These are phyloP conservation scores for Eleginops maclovinus DNA, from an alignment of 2,113 vertebrate genomes.

Conservation along the genomic window DNA sequence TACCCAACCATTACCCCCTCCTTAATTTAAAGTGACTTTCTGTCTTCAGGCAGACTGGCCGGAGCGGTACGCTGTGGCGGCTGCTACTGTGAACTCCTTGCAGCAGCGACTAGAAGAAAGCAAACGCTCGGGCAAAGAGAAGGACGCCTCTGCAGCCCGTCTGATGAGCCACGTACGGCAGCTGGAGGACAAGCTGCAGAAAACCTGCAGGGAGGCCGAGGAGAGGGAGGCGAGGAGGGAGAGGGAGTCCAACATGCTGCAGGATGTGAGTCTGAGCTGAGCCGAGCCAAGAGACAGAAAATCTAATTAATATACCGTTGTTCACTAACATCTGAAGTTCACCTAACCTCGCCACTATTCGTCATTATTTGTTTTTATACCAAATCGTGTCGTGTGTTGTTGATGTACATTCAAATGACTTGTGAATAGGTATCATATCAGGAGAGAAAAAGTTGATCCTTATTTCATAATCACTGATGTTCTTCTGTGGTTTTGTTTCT, in stretches of 20 bases:
- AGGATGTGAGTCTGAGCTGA: constrained; percentile 87
- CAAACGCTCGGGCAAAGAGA: constrained; percentile 86
- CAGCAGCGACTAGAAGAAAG: constrained; percentile 91
- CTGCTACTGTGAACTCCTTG: constrained; percentile 82
- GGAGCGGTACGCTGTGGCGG: constrained; percentile 85
- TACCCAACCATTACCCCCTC: background rate
- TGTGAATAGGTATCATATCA: background rate
- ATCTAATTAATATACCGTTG: too few relatives aligned
- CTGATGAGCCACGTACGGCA: constrained; percentile 86
- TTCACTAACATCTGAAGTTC: background rate
- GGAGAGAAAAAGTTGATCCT: background rate
- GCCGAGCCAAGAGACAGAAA: background rate
- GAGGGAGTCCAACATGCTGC: constrained; percentile 93
- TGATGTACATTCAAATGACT: too few relatives aligned
- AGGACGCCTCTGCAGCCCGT: constrained; percentile 83
- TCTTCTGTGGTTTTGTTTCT: constrained; percentile 34
- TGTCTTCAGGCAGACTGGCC: constrained; percentile 87
- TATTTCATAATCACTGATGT: too few relatives aligned
- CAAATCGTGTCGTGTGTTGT: too few relatives aligned
- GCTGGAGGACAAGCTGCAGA: constrained; percentile 88
- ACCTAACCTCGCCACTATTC: too few relatives aligned
- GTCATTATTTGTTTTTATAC: too few relatives aligned
- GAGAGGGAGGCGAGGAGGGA: constrained; percentile 88
- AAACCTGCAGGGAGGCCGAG: constrained; percentile 87
- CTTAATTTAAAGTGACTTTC: background rate